A percentile compares a stretch with the other conserved stretches of the same genome.
phyloP scores from a whole-genome alignment of 2,888 invertebrate genomes.

The Nudaria mundana region DNA sequence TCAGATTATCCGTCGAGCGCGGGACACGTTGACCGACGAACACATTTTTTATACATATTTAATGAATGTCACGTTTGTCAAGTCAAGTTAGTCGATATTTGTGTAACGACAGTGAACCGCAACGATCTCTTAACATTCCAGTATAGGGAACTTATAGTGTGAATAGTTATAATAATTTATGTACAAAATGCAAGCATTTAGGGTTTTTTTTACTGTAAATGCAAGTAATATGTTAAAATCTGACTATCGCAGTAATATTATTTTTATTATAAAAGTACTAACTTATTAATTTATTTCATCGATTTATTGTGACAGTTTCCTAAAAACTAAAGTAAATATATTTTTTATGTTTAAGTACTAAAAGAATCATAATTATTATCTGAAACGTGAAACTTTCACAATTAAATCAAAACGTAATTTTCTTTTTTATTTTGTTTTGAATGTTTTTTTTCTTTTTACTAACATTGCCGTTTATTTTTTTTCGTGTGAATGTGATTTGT shows the following conservation, averaged over 20 bases:
- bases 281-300: slow-evolving; percentile 41
- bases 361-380: too few species aligned
- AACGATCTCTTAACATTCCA: slow-evolving; percentile 45
- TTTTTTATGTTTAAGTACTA: neutral
- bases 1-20: slow-evolving; percentile 44
- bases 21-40: slow-evolving; percentile 27
- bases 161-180: slow-evolving; percentile 37
- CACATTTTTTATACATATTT: slow-evolving; percentile 28
- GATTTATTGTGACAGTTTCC: slow-evolving; percentile 38
- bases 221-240: slow-evolving; percentile 37
- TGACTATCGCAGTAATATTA: slow-evolving; percentile 57
- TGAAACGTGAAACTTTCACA: slow-evolving; percentile 41
- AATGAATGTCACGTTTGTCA: slow-evolving; percentile 29
- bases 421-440: slow-evolving; percentile 32
- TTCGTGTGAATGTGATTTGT: slow-evolving; percentile 54
- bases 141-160: slow-evolving; percentile 35
- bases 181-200: slow-evolving; percentile 65
- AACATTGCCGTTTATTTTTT: slow-evolving; percentile 50
- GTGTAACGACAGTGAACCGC: slow-evolving; percentile 10
- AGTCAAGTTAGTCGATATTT: slow-evolving; percentile 12
- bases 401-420: slow-evolving; percentile 32
- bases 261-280: slow-evolving; percentile 35
- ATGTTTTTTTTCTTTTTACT: slow-evolving; percentile 51
- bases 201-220: slow-evolving; percentile 30
- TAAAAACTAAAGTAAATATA: slow-evolving; percentile 13